phyloP scores from a whole-genome alignment of 2,113 vertebrate genomes.

The Hippocampus zosterae region DNA sequence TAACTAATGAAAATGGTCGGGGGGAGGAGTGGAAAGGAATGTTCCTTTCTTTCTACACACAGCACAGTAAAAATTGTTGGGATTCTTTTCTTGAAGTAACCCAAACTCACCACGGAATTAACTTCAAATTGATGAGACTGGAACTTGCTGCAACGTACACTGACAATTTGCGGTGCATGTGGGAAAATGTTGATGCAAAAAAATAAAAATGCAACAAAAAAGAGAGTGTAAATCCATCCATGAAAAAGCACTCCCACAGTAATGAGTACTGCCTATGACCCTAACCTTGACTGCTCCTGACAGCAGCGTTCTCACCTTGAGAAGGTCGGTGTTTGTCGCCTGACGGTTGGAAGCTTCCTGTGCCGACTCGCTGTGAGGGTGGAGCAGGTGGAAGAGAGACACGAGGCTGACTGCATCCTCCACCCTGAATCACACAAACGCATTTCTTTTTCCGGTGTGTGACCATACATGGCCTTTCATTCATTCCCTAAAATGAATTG shows the following conservation, averaged over 20 bases:
- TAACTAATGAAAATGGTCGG: too few species aligned
- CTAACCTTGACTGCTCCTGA: neutral
- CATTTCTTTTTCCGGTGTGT: neutral
- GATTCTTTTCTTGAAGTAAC: neutral
- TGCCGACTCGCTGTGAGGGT: constrained; percentile 84
- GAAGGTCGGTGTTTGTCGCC: constrained; percentile 75
- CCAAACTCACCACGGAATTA: neutral
- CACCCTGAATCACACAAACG: constrained; percentile 62
- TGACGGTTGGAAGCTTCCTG: constrained; percentile 71
- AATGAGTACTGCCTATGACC: neutral
- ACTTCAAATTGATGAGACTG: neutral
- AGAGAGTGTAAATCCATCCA: neutral
- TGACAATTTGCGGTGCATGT: neutral
- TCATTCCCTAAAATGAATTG: neutral
- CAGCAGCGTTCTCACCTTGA: constrained; percentile 77
- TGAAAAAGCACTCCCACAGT: too few species aligned
- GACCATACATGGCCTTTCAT: neutral
- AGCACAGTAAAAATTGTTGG: neutral
- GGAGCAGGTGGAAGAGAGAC: constrained; percentile 82
- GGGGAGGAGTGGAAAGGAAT: too few species aligned
- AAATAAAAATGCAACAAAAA: neutral
- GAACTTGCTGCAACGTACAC: neutral
- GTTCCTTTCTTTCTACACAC: neutral
- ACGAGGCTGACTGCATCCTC: constrained; percentile 81
- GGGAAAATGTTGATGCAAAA: neutral